These are phyloP conservation scores for Poecile montanus DNA, from an alignment of 2,797 vertebrate genomes.

Conservation along the genomic window DNA sequence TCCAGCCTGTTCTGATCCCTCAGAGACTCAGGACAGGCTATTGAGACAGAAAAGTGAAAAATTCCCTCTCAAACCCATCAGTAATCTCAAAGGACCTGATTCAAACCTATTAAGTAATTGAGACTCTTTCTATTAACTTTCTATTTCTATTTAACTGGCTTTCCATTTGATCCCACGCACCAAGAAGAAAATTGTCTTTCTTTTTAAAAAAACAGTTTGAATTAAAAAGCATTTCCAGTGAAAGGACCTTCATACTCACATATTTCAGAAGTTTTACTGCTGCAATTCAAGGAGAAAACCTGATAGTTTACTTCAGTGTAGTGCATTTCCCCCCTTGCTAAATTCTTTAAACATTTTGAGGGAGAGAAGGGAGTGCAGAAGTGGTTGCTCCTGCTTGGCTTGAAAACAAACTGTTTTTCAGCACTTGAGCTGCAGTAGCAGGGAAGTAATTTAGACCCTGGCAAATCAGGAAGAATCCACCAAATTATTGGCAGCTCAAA, in stretches of 20 bases:
- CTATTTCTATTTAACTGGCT: neutral
- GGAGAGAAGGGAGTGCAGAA: neutral
- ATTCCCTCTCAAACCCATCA: neutral
- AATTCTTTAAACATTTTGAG: neutral
- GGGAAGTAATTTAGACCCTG: neutral
- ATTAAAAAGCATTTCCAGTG: neutral
- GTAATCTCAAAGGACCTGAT: neutral
- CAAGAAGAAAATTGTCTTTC: neutral
- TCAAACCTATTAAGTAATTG: neutral
- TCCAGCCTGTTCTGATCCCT: neutral
- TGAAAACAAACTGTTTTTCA: neutral
- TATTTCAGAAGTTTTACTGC: neutral
- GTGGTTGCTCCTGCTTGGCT: neutral
- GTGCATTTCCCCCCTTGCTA: neutral
- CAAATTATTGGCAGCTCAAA: neutral
- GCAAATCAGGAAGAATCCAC: neutral
- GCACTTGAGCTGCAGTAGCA: neutral
- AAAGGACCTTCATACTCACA: neutral
- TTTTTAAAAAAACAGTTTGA: neutral
- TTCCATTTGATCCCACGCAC: neutral
- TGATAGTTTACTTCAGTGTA: neutral
- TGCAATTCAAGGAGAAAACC: neutral
- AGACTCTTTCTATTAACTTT: neutral
- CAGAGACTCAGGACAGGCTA: neutral
- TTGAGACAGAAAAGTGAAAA: neutral